phyloP scores from a whole-genome alignment of 2,888 invertebrate species.

The Ochropleura leucogaster region DNA sequence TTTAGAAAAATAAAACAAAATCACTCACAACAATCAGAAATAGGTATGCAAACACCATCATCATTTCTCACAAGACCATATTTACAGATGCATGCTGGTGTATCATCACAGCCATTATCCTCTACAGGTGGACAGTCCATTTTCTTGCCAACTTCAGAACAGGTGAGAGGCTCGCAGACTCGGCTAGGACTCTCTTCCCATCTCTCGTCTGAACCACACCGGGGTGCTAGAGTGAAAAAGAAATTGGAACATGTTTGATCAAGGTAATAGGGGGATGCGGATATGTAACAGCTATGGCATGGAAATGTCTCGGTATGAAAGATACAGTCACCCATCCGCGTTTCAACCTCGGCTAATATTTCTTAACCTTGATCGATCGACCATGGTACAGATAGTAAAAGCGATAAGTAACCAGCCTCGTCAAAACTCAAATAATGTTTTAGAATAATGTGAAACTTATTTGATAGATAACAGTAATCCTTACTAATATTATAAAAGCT shows the following conservation, averaged over 20 bases:
- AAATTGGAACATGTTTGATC: background rate
- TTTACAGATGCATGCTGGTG: slow-evolving; percentile 60
- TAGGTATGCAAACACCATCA: slow-evolving; percentile 58
- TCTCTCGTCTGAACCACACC: slow-evolving; percentile 61
- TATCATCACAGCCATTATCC: slow-evolving; percentile 40
- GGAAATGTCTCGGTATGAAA: background rate
- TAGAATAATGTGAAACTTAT: too few species aligned
- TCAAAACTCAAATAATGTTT: too few species aligned
- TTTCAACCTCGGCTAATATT: background rate
- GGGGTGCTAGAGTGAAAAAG: slow-evolving; percentile 20
- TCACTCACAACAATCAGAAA: slow-evolving; percentile 61
- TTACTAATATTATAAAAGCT: too few species aligned
- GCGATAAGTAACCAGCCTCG: too few species aligned
- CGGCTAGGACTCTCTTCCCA: slow-evolving; percentile 57
- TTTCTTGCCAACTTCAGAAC: slow-evolving; percentile 59
- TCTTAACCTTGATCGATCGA: background rate
- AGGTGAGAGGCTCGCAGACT: slow-evolving; percentile 57
- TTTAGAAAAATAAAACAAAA: background rate
- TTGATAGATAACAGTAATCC: too few species aligned
- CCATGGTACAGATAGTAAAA: too few species aligned
- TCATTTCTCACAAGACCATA: slow-evolving; percentile 54
- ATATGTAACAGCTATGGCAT: too few species aligned
- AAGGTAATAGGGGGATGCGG: too few species aligned
- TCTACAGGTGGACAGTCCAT: slow-evolving; percentile 40
- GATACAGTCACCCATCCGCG: background rate